Percentiles rank a stretch among this genome's conserved stretches.
phyloP scores from a whole-genome alignment of 2,113 vertebrate genomes.

The Dunckerocampus dactyliophorus region DNA sequence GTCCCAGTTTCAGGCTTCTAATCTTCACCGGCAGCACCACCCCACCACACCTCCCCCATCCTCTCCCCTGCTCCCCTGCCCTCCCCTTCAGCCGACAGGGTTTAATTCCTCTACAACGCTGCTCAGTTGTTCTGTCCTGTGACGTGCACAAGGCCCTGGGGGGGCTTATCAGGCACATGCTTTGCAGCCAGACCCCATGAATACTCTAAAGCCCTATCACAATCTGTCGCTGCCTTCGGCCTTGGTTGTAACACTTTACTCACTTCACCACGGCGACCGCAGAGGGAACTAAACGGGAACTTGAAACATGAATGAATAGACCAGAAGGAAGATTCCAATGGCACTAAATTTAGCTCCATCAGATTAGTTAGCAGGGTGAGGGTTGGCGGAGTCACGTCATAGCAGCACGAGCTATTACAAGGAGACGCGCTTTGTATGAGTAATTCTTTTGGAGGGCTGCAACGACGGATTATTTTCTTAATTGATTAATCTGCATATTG shows the following conservation, averaged over 20 bases:
- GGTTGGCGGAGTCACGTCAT: no score
- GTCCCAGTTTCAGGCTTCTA: conserved; percentile 56
- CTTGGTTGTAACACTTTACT: conserved; percentile 4
- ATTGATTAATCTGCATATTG: no score
- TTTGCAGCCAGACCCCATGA: conserved; percentile 24
- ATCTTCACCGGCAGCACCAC: conserved; percentile 40
- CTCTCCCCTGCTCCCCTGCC: conserved; percentile 8
- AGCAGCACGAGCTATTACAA: no score
- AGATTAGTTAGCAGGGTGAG: neutral
- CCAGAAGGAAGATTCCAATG: neutral
- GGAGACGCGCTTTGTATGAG: no score
- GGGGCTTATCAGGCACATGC: conserved; percentile 52
- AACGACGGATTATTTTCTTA: no score
- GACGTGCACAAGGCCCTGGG: conserved; percentile 29
- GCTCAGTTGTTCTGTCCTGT: conserved; percentile 54
- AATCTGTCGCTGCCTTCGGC: conserved; percentile 45
- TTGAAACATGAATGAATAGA: neutral
- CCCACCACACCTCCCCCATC: conserved; percentile 6
- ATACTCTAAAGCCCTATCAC: conserved; percentile 36
- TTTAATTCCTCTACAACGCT: conserved; percentile 52
- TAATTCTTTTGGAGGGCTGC: no score
- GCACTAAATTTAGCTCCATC: neutral
- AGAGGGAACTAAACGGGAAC: neutral
- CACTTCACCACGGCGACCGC: neutral
- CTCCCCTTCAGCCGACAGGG: conserved; percentile 28